These are phyloP conservation scores for Galerucella pusilla DNA, from an alignment of 2,888 invertebrate species.

Conservation along the genomic window DNA sequence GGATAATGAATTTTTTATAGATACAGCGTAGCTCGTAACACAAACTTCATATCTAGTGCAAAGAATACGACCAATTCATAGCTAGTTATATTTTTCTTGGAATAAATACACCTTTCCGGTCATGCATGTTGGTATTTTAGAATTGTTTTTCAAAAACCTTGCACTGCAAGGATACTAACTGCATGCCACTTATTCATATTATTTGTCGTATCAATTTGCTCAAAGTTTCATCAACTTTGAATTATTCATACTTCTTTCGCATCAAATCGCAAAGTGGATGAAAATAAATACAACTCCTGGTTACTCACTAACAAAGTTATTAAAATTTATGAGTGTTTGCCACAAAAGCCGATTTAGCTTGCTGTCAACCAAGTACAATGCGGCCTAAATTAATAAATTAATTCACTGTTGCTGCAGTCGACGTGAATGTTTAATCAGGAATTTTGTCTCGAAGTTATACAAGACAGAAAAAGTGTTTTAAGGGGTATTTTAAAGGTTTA, in stretches of 20 bases:
- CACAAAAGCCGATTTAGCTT: conserved; percentile 1
- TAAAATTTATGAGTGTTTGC: neutral
- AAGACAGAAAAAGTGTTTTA: neutral
- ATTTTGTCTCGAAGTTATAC: neutral
- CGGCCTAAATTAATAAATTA: neutral
- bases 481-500: neutral
- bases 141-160: too few species aligned
- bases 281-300: neutral
- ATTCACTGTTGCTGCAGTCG: conserved; percentile 2
- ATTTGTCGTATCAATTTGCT: neutral
- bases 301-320: conserved; percentile 2
- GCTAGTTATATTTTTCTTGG: too few species aligned
- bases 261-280: neutral
- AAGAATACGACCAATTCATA: too few species aligned
- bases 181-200: too few species aligned
- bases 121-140: too few species aligned
- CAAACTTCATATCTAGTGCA: too few species aligned
- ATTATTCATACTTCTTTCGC: neutral
- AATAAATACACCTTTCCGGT: too few species aligned
- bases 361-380: conserved; percentile 1
- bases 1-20: too few species aligned
- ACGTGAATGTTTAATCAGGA: neutral
- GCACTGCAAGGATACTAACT: too few species aligned
- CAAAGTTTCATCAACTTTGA: neutral
- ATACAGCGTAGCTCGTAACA: too few species aligned